Evolutionary conservation across 2,888 invertebrate genomes (phyloP).

Genomic region (Camponotus fellah): DNA sequence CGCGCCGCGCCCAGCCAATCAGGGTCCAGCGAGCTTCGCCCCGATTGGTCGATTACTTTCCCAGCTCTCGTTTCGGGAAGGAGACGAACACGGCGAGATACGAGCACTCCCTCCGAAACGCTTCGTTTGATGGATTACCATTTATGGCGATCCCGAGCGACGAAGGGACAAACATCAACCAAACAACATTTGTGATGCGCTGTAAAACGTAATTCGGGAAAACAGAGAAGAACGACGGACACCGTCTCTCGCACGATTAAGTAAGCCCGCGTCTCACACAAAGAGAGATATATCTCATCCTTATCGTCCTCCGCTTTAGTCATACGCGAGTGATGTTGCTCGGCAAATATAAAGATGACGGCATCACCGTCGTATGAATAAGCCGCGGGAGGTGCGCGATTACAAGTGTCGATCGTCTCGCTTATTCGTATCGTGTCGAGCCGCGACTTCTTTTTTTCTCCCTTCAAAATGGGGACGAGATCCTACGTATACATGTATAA

Average conservation of each 20-base stretch:
- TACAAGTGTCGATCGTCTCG: background rate
- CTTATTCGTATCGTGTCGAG: background rate
- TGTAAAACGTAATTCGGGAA: conserved; percentile 65
- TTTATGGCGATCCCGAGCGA: conserved; percentile 83
- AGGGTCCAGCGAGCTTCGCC: background rate
- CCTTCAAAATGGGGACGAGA: background rate
- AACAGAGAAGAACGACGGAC: conserved; percentile 15
- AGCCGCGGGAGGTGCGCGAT: conserved; percentile 26
- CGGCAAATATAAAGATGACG: conserved; percentile 83
- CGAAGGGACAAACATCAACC: conserved; percentile 69
- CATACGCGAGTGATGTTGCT: conserved; percentile 59
- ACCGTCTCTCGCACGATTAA: conserved; percentile 67
- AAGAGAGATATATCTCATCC: background rate
- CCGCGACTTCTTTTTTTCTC: background rate
- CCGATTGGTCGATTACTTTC: background rate
- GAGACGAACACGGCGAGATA: background rate
- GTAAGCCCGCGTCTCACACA: background rate
- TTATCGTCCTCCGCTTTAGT: conserved; percentile 20
- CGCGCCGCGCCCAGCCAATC: background rate
- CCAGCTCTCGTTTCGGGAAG: background rate
- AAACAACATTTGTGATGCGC: conserved; percentile 74
- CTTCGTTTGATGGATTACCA: conserved; percentile 80
- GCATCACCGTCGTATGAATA: conserved; percentile 74
- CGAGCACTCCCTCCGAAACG: conserved; percentile 27
- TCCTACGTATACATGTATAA: conserved; percentile 10